Conservation (phyloP, 2,888 invertebrate species). For the Andrena bicolor region DNA sequence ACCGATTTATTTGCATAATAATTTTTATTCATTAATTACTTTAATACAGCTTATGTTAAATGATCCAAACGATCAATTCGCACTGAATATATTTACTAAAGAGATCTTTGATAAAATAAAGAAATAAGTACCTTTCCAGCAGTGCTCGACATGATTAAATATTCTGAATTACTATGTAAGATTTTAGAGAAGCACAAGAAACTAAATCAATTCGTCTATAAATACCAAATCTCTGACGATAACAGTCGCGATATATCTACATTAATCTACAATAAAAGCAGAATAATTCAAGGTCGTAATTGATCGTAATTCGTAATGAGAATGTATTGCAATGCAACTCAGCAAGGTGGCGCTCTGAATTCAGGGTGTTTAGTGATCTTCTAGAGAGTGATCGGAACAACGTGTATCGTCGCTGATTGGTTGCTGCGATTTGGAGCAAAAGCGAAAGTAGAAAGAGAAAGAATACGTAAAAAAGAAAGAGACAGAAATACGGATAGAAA, state of each 20-base stretch:
- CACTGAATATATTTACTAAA: neutral
- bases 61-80: neutral
- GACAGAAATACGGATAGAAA: too few relatives aligned
- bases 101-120: neutral
- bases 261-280: neutral
- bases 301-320: too few relatives aligned
- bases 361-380: too few relatives aligned
- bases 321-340: too few relatives aligned
- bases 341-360: too few relatives aligned
- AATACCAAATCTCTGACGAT: neutral
- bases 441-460: too few relatives aligned
- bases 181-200: neutral
- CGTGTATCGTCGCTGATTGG: too few relatives aligned
- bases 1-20: neutral
- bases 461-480: too few relatives aligned
- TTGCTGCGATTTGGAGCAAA: too few relatives aligned
- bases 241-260: neutral
- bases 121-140: conserved; percentile 75
- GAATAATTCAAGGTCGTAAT: too few relatives aligned
- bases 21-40: neutral
- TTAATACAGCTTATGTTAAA: conserved; percentile 2
- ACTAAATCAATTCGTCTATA: neutral
- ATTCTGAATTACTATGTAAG: neutral
- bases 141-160: conserved; percentile 74
- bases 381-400: too few relatives aligned